Evolutionary conservation across 2,888 invertebrate species (phyloP), one percentile per base, ranked within the genome.

Genomic region (Melanostoma mellinum): DNA sequence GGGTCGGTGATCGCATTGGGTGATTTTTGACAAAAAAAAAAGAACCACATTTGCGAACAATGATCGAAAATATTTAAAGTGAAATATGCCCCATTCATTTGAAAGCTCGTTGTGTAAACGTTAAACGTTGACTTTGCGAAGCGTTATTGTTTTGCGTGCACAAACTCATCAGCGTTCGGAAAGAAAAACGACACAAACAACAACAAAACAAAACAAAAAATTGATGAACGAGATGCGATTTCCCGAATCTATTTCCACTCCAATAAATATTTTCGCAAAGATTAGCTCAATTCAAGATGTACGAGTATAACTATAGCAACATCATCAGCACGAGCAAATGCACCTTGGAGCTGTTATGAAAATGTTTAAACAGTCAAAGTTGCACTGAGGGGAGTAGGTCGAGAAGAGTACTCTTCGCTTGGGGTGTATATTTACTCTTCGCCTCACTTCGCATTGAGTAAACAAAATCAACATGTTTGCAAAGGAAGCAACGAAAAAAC

Each of bases 261-360:
- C n/a, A 48, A 63, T 61, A 76, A 71, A 72, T 72, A 72, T 77
- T 58, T 50, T 65, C 36, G 6, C 56, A 65, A n/a, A 65, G 56
- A 77, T 77, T 42, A 58, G 44, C 44, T 38, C 40, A 58, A 36
- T 44, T 20, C 30, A 35, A 36, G 8, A 46, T 5, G 53, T 63
- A 32, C 2, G 30, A n/a, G 4, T 36, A n/a, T 10, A 36, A 42
- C 20, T 40, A 3, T 2, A 8, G 9, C 20, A 9, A 36, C 4
- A 5, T 1, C 9, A 6, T 8, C 5, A 48, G 20, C n/a, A 46
- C n/a, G 6, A 52, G 58, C 44, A 40, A 33, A 56, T 48, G 42
- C 32, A 65, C 10, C 8, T 9, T 36, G 53, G 4, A 67, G 52
- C 50, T 10, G 44, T 50, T 71, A 52, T 50, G 58, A 10, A 35